Base-by-base conservation (phyloP, 2,888 invertebrate species). In the Argyresthia albistria region DNA sequence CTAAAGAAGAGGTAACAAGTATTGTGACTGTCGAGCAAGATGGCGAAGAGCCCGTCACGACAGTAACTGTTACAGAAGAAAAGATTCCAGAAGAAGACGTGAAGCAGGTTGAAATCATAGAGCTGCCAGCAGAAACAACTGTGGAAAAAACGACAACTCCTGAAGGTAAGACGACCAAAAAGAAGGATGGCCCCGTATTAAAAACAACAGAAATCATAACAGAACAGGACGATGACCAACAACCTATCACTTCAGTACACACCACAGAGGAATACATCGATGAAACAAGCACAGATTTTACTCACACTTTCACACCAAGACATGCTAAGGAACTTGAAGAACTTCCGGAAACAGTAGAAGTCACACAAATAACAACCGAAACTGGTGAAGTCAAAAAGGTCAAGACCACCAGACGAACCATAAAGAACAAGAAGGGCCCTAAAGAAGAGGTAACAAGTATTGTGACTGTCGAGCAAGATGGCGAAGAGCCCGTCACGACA, bases 1-100 rank as follows among this genome's bases (percentile, higher is more conserved):
- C 53, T 87, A 91, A 64, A 64, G 91, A 11, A 0, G 82, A 89
- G 60, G 76, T 90, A 37, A 73, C 86, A 0, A 82, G 88, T 60
- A 77, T 90, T 37, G 73, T 86, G 1, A 90, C 90, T 56, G 70
- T 86, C 53, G 83, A 88, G 52, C 72, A 78, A 52, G 66, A 72
- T 0, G 81, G 89, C 43, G 91, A 92, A 71, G 81, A 88, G 64
- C 70, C 80, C 10, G 25, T 12, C 11, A 52, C 35, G 10, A 48
- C 46, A 35, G 35, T 42, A 1, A 16, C 43, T 10, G 16, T 35
- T 16, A 51, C 53, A 16, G 48, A 53, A 11, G 59, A 60, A 43
- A 57, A 53, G 48, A 51, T 58, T 11, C 12, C 58, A 46, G 62
- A 67, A 52, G 61, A 66, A 52, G 66, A 66, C 53, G 68, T 62